Evolutionary conservation across 1,140 invertebrate species (phyloP).

Genomic region (Sinonovacula constricta): DNA sequence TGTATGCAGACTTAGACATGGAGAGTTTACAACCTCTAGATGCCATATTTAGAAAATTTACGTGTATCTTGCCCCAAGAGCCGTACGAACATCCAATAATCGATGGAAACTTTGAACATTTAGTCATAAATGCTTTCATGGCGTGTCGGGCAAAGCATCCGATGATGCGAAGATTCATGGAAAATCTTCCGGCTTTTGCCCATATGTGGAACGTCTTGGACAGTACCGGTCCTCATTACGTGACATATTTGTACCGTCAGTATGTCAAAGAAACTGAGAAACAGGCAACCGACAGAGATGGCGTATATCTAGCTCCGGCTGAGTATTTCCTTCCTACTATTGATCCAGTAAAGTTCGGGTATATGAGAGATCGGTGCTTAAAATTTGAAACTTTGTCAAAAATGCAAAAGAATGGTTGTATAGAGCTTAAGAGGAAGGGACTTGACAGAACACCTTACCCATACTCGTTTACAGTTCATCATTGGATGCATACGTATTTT

Average conservation of each 20-base stretch:
- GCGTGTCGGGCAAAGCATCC: conserved; percentile 66
- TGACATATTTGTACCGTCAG: conserved; percentile 58
- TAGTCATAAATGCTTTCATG: conserved; percentile 72
- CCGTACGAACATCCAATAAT: conserved; percentile 69
- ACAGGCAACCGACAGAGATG: conserved; percentile 32
- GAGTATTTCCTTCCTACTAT: conserved; percentile 69
- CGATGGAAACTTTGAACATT: conserved; percentile 64
- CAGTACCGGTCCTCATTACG: conserved; percentile 70
- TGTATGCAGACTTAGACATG: conserved; percentile 73
- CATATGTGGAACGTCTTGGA: conserved; percentile 70
- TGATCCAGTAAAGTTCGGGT: conserved; percentile 60
- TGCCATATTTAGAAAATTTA: conserved; percentile 58
- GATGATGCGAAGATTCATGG: conserved; percentile 64
- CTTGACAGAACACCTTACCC: conserved; percentile 35
- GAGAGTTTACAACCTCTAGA: conserved; percentile 65
- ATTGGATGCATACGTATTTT: conserved; percentile 71
- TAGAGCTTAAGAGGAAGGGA: conserved; percentile 58
- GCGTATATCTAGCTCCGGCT: conserved; percentile 62
- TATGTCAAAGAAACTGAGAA: conserved; percentile 39
- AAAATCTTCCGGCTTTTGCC: conserved; percentile 59
- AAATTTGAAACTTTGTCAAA: conserved; percentile 46
- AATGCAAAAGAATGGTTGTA: conserved; percentile 59
- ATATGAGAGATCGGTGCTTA: conserved; percentile 52
- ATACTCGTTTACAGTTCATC: conserved; percentile 66
- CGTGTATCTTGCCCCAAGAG: conserved; percentile 70